These are phyloP conservation scores for Phragmatobia fuliginosa DNA, from an alignment of 2,888 invertebrate species.

Conservation along the genomic window DNA sequence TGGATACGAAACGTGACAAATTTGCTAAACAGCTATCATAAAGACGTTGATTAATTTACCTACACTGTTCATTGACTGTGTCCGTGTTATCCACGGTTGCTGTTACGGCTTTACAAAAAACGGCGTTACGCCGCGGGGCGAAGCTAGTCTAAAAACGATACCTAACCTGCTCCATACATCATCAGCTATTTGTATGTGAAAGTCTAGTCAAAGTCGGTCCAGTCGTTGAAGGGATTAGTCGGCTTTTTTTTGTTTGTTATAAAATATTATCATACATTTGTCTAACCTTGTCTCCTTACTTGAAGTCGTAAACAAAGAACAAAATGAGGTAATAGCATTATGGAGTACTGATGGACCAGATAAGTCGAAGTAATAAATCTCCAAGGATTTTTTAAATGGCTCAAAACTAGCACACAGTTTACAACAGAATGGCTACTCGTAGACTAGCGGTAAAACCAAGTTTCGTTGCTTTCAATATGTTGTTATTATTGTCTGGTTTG, in stretches of 20 bases:
- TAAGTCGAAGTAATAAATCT: conserved; percentile 11
- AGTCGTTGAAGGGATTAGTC: too few species aligned
- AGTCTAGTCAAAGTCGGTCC: too few species aligned
- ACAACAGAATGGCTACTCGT: not conserved
- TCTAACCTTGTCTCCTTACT: not conserved
- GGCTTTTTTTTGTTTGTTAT: not conserved
- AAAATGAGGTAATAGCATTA: not conserved
- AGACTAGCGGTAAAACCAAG: not conserved
- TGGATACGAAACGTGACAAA: conserved; percentile 54
- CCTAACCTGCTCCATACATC: too few species aligned
- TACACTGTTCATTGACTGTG: too few species aligned
- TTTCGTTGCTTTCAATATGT: conserved; percentile 4
- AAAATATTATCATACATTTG: not conserved
- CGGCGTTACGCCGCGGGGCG: too few species aligned
- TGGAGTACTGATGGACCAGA: conserved; percentile 10
- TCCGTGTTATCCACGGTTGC: too few species aligned
- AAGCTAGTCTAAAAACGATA: too few species aligned
- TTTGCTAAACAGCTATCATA: conserved; percentile 45
- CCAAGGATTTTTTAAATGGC: conserved; percentile 13
- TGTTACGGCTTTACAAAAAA: too few species aligned
- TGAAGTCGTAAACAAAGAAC: not conserved
- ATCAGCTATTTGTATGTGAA: too few species aligned
- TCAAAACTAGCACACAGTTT: conserved; percentile 4
- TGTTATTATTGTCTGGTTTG: not conserved
- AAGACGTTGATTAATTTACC: not conserved